A percentile compares a stretch with the other conserved stretches of the same genome.
Evolutionary conservation across 2,888 invertebrate genomes (phyloP).

Genomic region (Orthonevra nobilis): DNA sequence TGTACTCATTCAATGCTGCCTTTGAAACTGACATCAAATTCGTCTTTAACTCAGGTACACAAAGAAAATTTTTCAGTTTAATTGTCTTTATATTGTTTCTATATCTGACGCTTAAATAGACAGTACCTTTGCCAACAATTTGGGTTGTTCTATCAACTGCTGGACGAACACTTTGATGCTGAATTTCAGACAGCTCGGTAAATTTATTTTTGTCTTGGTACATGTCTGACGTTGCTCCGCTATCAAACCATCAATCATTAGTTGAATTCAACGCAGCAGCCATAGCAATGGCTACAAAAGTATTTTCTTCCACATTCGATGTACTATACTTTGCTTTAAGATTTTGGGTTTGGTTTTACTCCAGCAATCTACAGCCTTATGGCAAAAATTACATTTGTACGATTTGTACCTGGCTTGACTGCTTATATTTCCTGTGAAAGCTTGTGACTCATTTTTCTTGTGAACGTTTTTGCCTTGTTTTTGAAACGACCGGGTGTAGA

Average conservation of each 20-base stretch:
- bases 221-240: conserved; percentile 39
- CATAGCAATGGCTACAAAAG: conserved; percentile 9
- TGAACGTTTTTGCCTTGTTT: conserved; percentile 1
- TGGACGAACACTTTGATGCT: conserved; percentile 37
- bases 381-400: conserved; percentile 35
- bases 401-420: conserved; percentile 1
- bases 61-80: conserved; percentile 51
- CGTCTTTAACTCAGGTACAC: conserved; percentile 46
- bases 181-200: neutral
- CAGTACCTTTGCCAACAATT: conserved; percentile 50
- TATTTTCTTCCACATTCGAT: conserved; percentile 10
- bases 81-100: conserved; percentile 11
- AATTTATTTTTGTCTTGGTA: conserved; percentile 36
- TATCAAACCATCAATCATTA: conserved; percentile 31
- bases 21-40: conserved; percentile 66
- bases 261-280: neutral
- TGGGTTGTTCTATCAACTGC: conserved; percentile 52
- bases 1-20: conserved; percentile 57
- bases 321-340: conserved; percentile 14
- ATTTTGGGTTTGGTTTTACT: neutral
- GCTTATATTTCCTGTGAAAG: neutral
- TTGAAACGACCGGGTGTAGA: neutral
- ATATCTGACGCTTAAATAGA: conserved; percentile 2
- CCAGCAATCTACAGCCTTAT: conserved; percentile 35
- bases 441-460: neutral